Conservation (phyloP, 2,113 vertebrate genomes). For the Notothenia coriiceps region DNA sequence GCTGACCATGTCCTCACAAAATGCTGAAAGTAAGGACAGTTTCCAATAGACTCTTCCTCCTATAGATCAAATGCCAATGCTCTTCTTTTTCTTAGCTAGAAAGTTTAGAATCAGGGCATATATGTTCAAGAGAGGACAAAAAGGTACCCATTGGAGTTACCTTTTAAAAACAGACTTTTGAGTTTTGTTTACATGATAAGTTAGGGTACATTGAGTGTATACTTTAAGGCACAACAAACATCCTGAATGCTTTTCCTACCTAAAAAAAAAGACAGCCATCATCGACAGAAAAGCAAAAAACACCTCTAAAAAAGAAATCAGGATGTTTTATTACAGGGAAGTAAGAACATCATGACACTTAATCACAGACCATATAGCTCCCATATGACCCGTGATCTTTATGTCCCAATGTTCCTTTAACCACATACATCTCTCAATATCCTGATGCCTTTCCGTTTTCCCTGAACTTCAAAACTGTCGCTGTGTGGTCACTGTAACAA, state of each 20-base stretch:
- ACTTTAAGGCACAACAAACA: no score
- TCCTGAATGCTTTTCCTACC: constrained; percentile 26
- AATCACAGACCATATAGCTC: not conserved
- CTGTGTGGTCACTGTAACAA: constrained; percentile 27
- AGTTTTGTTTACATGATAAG: constrained; percentile 46
- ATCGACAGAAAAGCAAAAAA: not conserved
- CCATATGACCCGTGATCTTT: not conserved
- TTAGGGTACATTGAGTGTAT: not conserved
- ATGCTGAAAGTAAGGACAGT: constrained; percentile 9
- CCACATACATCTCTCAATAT: not conserved
- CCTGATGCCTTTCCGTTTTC: constrained; percentile 6
- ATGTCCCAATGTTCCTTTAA: not conserved
- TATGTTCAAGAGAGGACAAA: constrained; percentile 44
- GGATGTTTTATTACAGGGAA: no score
- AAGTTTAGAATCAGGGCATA: constrained; percentile 11
- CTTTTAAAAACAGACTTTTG: constrained; percentile 33
- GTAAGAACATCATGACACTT: not conserved
- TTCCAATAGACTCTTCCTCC: constrained; percentile 8
- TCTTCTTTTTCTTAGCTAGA: constrained; percentile 4
- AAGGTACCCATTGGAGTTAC: constrained; percentile 24
- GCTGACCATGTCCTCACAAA: constrained; percentile 43
- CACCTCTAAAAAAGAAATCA: no score
- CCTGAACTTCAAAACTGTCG: constrained; percentile 11
- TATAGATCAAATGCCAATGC: constrained; percentile 2
- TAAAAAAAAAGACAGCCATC: constrained; percentile 3